Conservation (phyloP, 2,888 invertebrate species). For the Noctua comes region DNA sequence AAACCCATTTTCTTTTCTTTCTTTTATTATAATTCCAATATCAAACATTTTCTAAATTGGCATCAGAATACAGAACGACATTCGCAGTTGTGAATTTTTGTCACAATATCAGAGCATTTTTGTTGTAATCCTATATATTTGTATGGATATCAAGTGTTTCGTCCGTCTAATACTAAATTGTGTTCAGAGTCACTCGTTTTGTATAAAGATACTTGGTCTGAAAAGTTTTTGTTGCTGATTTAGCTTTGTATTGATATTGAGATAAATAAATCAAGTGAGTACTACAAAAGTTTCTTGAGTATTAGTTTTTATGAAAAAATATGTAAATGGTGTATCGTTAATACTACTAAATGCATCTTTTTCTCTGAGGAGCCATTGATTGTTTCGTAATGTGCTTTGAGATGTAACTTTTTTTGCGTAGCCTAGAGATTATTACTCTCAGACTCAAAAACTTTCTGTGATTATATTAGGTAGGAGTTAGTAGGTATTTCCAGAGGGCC, state of each 20-base stretch:
- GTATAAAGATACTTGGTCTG: constrained; percentile 36
- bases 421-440: not conserved
- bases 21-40: constrained; percentile 8
- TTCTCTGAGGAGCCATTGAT: constrained; percentile 8
- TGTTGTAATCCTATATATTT: not conserved
- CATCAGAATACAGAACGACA: constrained; percentile 1
- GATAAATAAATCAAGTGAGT: constrained; percentile 5
- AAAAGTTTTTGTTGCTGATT: constrained; percentile 42
- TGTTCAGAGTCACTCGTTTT: constrained; percentile 24
- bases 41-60: constrained; percentile 18
- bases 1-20: not conserved
- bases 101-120: constrained; percentile 6
- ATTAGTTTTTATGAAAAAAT: constrained; percentile 16
- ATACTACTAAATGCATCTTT: not conserved
- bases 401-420: not conserved
- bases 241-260: constrained; percentile 17
- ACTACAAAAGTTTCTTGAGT: not conserved
- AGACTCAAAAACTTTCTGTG: no score
- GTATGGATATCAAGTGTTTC: constrained; percentile 7
- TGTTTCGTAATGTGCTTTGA: not conserved
- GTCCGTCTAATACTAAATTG: constrained; percentile 14
- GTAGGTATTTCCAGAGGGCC: no score
- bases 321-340: not conserved
- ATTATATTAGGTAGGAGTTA: no score
- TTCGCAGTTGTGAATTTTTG: constrained; percentile 7